Conservation (phyloP, 2,797 vertebrate species). For the Poliocrania exsul region DNA sequence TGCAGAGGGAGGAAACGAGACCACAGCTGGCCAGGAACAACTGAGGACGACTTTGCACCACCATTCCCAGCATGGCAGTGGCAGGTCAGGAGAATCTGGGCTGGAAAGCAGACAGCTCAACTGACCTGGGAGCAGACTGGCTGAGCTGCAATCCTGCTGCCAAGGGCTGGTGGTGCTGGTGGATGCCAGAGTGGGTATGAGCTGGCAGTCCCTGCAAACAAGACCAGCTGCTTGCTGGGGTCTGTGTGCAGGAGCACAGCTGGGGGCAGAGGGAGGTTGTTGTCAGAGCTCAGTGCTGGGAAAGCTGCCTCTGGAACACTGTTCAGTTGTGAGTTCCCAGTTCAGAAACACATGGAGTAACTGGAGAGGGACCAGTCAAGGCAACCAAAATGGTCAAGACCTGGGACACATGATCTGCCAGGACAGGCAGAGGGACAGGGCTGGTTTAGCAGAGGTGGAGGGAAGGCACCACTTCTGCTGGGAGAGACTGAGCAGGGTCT, state of each 20-base stretch:
- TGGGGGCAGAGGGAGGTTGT: not conserved
- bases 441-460: not conserved
- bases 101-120: not conserved
- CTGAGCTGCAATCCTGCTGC: not conserved
- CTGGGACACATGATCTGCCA: not conserved
- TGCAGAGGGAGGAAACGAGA: not conserved
- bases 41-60: not conserved
- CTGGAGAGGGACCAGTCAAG: not conserved
- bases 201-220: not conserved
- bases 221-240: not conserved
- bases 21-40: not conserved
- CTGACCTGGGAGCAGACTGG: not conserved
- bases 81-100: not conserved
- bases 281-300: not conserved
- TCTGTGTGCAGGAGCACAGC: not conserved
- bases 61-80: not conserved
- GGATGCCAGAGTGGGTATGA: not conserved
- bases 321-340: not conserved
- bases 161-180: not conserved
- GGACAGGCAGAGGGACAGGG: not conserved
- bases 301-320: not conserved
- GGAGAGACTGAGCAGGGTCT: not conserved
- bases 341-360: not conserved
- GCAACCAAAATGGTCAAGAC: not conserved
- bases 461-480: not conserved